These are phyloP conservation scores for Callopanchax toddi DNA, from an alignment of 2,113 vertebrate species.

Conservation along the genomic window DNA sequence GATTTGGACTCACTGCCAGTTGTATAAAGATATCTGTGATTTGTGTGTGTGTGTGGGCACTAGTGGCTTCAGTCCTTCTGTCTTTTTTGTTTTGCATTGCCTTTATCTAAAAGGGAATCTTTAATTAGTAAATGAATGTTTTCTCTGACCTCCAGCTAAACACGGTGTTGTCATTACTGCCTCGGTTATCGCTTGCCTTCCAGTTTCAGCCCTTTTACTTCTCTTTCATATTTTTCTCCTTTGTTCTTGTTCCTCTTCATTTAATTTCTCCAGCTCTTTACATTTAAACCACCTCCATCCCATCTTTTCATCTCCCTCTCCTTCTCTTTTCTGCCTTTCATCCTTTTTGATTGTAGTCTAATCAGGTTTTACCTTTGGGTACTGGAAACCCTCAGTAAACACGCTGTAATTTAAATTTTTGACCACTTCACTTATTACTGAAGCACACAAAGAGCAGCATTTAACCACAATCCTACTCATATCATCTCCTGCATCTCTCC, in stretches of 20 bases:
- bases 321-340: conserved; percentile 32
- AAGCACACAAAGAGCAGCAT: not conserved
- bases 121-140: conserved; percentile 49
- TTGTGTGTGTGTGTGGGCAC: not conserved
- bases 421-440: not conserved
- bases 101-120: conserved; percentile 46
- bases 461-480: not conserved
- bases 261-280: conserved; percentile 25
- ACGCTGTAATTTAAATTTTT: not conserved
- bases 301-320: not conserved
- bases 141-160: conserved; percentile 51
- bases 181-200: conserved; percentile 39
- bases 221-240: conserved; percentile 47
- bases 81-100: conserved; percentile 14
- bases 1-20: conserved; percentile 33
- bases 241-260: conserved; percentile 27
- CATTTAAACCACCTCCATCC: conserved; percentile 31
- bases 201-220: conserved; percentile 32
- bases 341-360: conserved; percentile 34
- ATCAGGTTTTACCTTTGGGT: conserved; percentile 55
- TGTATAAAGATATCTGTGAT: conserved; percentile 22
- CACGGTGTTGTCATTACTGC: conserved; percentile 29
- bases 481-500: not conserved
- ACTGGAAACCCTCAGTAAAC: conserved; percentile 41
- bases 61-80: conserved; percentile 4